phyloP scores from a whole-genome alignment of 2,888 invertebrate species.

The Polymixis flavicincta region DNA sequence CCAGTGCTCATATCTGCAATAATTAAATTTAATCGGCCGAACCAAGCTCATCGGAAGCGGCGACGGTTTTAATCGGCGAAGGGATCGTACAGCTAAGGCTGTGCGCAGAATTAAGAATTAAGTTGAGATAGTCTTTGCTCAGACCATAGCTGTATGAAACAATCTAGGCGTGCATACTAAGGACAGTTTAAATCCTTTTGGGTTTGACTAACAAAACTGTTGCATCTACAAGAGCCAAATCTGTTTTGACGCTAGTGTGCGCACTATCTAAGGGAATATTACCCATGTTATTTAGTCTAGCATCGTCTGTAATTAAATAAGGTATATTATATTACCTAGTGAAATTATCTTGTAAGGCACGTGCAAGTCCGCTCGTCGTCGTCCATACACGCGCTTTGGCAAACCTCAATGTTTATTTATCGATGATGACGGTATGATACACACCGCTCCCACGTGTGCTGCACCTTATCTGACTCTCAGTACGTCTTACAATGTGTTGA shows the following conservation, averaged over 20 bases:
- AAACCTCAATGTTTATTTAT: slow-evolving; percentile 76
- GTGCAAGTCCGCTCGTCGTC: slow-evolving; percentile 51
- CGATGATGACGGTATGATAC: slow-evolving; percentile 62
- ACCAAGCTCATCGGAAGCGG: neutral
- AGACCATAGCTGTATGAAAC: neutral
- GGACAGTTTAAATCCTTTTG: neutral
- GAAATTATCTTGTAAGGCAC: slow-evolving; percentile 52
- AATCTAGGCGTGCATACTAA: neutral
- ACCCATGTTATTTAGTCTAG: slow-evolving; percentile 6
- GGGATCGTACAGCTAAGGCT: neutral
- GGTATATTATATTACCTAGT: slow-evolving; percentile 15
- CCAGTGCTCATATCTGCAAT: neutral
- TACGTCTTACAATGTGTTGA: slow-evolving; percentile 50
- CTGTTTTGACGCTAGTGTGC: neutral
- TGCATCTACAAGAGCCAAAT: slow-evolving; percentile 9
- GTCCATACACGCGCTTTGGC: slow-evolving; percentile 73
- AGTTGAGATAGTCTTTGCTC: neutral
- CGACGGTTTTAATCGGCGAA: neutral
- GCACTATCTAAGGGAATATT: neutral
- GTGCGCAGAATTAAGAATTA: neutral
- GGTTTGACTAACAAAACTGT: neutral
- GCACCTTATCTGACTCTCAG: slow-evolving; percentile 33
- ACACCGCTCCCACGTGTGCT: slow-evolving; percentile 67
- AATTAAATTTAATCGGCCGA: neutral
- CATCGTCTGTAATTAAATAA: neutral